Base-by-base conservation (phyloP, 2,888 invertebrate species). In the Morpho achilles region DNA sequence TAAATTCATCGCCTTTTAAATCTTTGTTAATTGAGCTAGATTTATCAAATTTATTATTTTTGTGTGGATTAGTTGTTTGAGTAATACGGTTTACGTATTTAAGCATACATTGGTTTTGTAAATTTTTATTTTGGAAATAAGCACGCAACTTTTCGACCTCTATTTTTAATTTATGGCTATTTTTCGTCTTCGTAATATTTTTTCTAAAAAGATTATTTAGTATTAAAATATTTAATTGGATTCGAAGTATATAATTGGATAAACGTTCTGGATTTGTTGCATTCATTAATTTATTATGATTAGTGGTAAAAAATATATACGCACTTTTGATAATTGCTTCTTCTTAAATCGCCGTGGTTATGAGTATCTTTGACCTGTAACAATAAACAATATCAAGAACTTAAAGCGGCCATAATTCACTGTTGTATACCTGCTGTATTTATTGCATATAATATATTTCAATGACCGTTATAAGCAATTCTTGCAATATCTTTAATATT, bases 71-170 rank as follows among this genome's bases (percentile, higher is more conserved):
- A 8, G 50, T 59, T 41, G 56, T 55, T 52, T 49, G 48, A 40
- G 44, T 58, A 32, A 49, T 40, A 39, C 46, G 56, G 42, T 63
- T 49, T 50, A 61, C 65, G 47, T 67, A 62, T 70, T 80, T 84
- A 53, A 84, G 67, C 58, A 75, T 72, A 5, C 81, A 65, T 62
- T 76, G 69, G 69, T 84, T 85, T 70, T 75, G 82, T 22, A 83
- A 68, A 69, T 85, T 78, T 22, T 76, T 73, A 54, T 74, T 79
- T 41, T 77, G 72, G 58, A 81, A 84, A 16, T 70, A 73, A 56
- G 77, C 74, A n/a, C 76, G 78, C 54, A 85, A 69, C 70, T 83
- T 83, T 1, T 72, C 69, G 47, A 87, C 76, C 71, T 86, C 82
- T 58, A 75, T 82, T 58, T 76, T 81, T 45, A 80, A 67, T 63